Conservation (phyloP, 2,113 vertebrate species). For the Peromyscus leucopus region DNA sequence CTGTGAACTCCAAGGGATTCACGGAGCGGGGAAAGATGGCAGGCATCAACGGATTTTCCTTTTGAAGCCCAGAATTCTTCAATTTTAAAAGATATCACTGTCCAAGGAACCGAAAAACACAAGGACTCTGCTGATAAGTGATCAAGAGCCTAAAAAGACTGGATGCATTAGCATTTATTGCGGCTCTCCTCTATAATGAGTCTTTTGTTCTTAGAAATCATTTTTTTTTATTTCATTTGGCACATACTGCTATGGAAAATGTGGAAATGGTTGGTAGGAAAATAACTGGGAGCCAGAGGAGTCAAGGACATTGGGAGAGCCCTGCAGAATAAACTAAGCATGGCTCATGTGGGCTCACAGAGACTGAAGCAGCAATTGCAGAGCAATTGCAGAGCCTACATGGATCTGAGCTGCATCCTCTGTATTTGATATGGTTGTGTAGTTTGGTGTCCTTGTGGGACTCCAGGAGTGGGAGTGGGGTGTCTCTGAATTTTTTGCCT, state of each 20-base stretch:
- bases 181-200: constrained; percentile 53
- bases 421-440: not conserved
- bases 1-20: constrained; percentile 52
- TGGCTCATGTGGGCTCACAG: not conserved
- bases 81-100: constrained; percentile 53
- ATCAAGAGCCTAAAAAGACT: constrained; percentile 20
- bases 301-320: not conserved
- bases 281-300: not conserved
- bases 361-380: not conserved
- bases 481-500: not conserved
- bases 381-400: not conserved
- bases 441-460: not conserved
- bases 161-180: constrained; percentile 29
- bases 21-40: constrained; percentile 14
- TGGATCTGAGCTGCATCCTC: no score
- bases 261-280: not conserved
- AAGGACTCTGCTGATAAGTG: constrained; percentile 5
- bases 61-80: constrained; percentile 49
- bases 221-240: constrained; percentile 47
- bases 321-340: not conserved
- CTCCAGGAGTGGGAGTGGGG: not conserved
- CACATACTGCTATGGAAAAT: not conserved
- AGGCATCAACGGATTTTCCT: not conserved
- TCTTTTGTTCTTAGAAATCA: constrained; percentile 55
- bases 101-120: constrained; percentile 15